Evolutionary conservation across 2,797 vertebrate species (phyloP), one percentile per base, ranked within the genome.

Genomic region (Melanotaenia trifasciata): DNA sequence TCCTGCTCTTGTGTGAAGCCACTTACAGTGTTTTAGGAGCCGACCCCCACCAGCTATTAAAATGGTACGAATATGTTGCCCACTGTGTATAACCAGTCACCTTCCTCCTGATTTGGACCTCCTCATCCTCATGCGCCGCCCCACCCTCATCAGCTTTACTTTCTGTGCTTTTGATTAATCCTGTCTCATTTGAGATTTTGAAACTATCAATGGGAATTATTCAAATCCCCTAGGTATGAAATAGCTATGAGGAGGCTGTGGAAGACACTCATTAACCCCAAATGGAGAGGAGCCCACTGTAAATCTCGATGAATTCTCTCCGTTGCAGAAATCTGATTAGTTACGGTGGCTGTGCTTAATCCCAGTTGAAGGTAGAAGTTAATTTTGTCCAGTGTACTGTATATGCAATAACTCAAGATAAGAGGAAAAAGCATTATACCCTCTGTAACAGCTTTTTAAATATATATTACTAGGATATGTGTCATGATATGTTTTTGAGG

Each of bases 201-300:
- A 91, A 90, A 91, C 89, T 91, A 93, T 93, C 91, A 93, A 92
- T 92, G 88, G 92, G 93, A 93, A 92, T 94, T 93, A 93, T 94
- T 92, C 89, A 94, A 92, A 94, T 92, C 93, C 90, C 90, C 5
- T 83, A 91, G 93, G 91, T 92, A 92, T 93, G 90, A 94, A 93
- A 91, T 90, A 77, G 87, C 89, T 79, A 85, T 84, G 88, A 91
- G 88, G 83, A 91, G 81, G 68, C 90, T 77, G 77, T 80, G 87
- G 89, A 92, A 93, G 90, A 91, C 90, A 86, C 90, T 93, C 90
- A 93, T 94, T 94, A 94, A 94, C 93, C 92, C 89, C 88, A 86
- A 90, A 92, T 90, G 84, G 87, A 89, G 82, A 80, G 79, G 84
- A 83, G 82, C 82, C 85, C 74, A 73, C 76, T 85, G 84, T 89